Evolutionary conservation across 2,888 invertebrate genomes (phyloP), one percentile per base, ranked within the genome.

Genomic region (Lycaena phlaeas): DNA sequence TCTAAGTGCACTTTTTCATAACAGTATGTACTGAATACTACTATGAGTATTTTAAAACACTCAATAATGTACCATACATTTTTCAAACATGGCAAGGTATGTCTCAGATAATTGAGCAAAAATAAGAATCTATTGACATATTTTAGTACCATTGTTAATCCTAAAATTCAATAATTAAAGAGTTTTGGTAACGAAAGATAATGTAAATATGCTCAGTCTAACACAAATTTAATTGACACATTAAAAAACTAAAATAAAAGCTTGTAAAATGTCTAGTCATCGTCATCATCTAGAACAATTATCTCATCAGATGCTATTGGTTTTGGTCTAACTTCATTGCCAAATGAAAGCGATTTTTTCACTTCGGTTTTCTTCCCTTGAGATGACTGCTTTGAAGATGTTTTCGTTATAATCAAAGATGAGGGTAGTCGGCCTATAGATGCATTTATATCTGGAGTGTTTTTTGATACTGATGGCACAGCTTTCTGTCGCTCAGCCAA

Each of bases 401-500:
- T 74, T 56, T 86, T 87, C 0, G 86, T 87, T 9, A 87, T 81
- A 0, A 86, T 84, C 14, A 87, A 50, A 0, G 86, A 85, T 0
- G 87, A 72, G 0, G 87, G 87, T 12, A 87, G 60, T 48, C 79
- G 77, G 48, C 73, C 75, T 40, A 85, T 71, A 0, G 82, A 76
- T 0, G 76, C 70, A 11, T 56, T 72, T 11, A 79, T 67, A 6
- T 79, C 78, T 14, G 67, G 50, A 1, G 54, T 12, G 5, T 41
- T 31, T 46, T 62, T 68, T 1, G 67, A 38, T 1, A 66, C 55
- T 7, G 62, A 55, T 0, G 81, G 78, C 14, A 69, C 48, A 50
- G 68, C 68, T 56, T 90, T 90, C 48, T 89, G 87, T 43, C 87
- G 78, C 48, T 90, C 90, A 0, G 90, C 90, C 41, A 90, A 64